Conservation (phyloP, 1,140 invertebrate species). For the Heliconius hewitsoni region DNA sequence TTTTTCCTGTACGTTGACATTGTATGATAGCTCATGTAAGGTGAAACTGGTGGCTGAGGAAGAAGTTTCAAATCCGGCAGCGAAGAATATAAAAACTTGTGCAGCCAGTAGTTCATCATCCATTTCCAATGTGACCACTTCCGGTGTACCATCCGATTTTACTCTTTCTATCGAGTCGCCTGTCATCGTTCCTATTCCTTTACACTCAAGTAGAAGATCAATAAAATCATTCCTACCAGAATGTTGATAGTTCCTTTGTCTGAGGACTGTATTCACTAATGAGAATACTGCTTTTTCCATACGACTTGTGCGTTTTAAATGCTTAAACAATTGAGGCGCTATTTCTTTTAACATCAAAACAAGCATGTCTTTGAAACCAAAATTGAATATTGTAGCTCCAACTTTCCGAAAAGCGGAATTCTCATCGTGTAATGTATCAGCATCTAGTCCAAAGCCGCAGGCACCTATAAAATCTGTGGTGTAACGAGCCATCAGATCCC, state of each 20-base stretch:
- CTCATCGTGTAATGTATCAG: conserved; percentile 12
- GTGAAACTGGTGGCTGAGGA: conserved; percentile 27
- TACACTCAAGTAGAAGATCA: conserved; percentile 22
- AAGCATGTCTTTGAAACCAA: conserved; percentile 23
- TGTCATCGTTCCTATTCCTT: conserved; percentile 16
- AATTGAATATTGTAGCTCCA: conserved; percentile 28
- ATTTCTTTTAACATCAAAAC: conserved; percentile 27
- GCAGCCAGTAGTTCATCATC: conserved; percentile 21
- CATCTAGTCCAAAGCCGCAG: conserved; percentile 23
- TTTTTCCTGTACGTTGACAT: conserved; percentile 27
- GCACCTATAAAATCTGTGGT: conserved; percentile 30
- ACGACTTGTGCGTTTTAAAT: conserved; percentile 2
- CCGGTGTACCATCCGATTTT: conserved; percentile 20
- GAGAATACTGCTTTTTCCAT: conserved; percentile 22
- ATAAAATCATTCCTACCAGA: conserved; percentile 33
- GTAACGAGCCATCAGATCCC: conserved; percentile 23
- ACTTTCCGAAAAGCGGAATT: conserved; percentile 23
- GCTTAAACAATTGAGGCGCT: conserved; percentile 19
- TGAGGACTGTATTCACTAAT: conserved; percentile 21
- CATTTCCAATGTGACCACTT: not conserved
- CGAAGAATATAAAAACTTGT: conserved; percentile 33
- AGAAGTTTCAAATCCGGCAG: conserved; percentile 33
- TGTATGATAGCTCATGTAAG: conserved; percentile 26
- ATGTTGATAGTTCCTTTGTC: conserved; percentile 20
- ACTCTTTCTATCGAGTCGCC: conserved; percentile 19